Evolutionary conservation across 2,797 vertebrate species (phyloP), one percentile per base, ranked within the genome.

Genomic region (Hydrophis major): DNA sequence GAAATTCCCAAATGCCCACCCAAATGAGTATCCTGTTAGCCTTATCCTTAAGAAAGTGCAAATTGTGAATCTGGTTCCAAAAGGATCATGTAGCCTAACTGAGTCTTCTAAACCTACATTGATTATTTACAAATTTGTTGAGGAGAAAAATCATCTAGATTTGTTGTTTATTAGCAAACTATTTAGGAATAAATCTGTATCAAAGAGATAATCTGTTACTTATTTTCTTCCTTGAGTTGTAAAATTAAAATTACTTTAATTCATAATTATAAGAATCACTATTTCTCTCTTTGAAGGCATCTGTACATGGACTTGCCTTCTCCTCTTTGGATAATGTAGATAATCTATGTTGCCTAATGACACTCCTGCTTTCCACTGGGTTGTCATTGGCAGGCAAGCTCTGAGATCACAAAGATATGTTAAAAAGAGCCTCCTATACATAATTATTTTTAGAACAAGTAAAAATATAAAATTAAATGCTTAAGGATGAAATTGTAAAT

Each of bases 221-320:
- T 78, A 3, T 78, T 42, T 87, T 95, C 93, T 87, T 94, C 95
- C 63, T 94, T 88, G 61, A 25, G 92, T 94, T 4, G 47, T 63
- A 66, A 92, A 92, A 11, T 6, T 37, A 13, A 0, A 1, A 0
- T 25, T 93, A 94, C 57, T 42, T 78, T 78, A 42, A 93, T 59
- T 95, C 27, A 10, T 0, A 42, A 16, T 92, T 93, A 37, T 86
- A 28, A 25, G 53, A 56, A 32, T n/a, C 10, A 25, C n/a, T 27
- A 27, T 25, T 14, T 56, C n/a, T 90, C 5, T 57, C n/a, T 78
- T 28, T 91, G 14, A 32, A 66, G 66, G 20, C n/a, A 69, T 20
- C 50, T 56, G 12, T 14, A 37, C 0, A 90, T 56, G 66, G 89
- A 37, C 18, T 78, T 78, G 74, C 37, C 18, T 2, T n/a, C 12